phyloP scores from a whole-genome alignment of 2,888 invertebrate genomes.

The Theodoxus fluviatilis region DNA sequence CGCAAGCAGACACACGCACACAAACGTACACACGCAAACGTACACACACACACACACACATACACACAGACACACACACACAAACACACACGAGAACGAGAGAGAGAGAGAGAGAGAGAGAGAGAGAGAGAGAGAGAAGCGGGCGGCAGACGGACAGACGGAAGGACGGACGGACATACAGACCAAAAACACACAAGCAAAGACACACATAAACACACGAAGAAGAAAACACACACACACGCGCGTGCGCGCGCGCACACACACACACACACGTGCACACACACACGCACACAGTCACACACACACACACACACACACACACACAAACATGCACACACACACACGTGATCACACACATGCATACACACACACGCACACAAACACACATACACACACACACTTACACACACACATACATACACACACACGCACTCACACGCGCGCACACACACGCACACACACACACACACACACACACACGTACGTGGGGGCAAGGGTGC shows the following conservation, averaged over 20 bases:
- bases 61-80: conserved; percentile 10
- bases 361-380: conserved; percentile 13
- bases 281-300: background rate
- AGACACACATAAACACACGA: background rate
- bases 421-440: conserved; percentile 1
- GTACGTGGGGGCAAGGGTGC: background rate
- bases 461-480: background rate
- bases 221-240: background rate
- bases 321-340: conserved; percentile 7
- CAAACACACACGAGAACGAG: background rate
- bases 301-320: conserved; percentile 5
- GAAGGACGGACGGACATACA: background rate
- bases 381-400: conserved; percentile 19
- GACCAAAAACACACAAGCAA: background rate
- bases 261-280: background rate
- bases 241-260: background rate
- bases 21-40: background rate
- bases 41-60: background rate
- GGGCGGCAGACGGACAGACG: background rate
- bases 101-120: conserved; percentile 17
- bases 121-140: background rate
- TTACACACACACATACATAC: background rate
- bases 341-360: conserved; percentile 1
- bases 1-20: background rate
- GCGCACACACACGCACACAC: background rate